Evolutionary conservation across 2,888 invertebrate genomes (phyloP).

Genomic region (Parnassius orleans): DNA sequence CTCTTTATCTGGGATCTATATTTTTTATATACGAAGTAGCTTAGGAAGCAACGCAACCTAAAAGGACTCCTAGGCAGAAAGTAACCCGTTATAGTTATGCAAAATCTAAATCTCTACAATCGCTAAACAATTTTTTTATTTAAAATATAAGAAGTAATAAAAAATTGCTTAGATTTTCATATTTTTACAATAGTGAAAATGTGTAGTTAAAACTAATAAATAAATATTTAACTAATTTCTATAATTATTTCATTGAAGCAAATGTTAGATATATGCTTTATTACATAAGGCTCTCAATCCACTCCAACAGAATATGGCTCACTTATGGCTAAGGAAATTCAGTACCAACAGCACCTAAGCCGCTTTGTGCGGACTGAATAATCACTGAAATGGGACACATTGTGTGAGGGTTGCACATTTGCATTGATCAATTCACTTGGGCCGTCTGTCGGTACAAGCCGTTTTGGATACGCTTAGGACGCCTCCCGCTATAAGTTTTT

Average conservation of each 20-base stretch:
- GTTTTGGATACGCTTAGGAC: conserved; percentile 38
- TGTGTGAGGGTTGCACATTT: conserved; percentile 39
- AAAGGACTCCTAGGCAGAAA: too few relatives aligned
- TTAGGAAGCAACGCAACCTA: too few relatives aligned
- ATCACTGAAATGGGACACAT: conserved; percentile 49
- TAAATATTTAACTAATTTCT: too few relatives aligned
- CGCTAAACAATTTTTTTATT: too few relatives aligned
- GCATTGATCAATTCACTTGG: conserved; percentile 43
- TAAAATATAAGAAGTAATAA: too few relatives aligned
- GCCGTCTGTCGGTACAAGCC: conserved; percentile 33
- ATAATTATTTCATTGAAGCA: not conserved
- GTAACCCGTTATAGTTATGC: too few relatives aligned
- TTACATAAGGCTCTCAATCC: conserved; percentile 30
- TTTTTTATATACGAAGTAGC: too few relatives aligned
- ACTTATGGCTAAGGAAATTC: conserved; percentile 38
- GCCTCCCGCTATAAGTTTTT: conserved; percentile 25
- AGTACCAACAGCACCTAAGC: conserved; percentile 44
- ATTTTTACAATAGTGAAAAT: too few relatives aligned
- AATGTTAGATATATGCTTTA: conserved; percentile 16
- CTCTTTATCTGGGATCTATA: too few relatives aligned
- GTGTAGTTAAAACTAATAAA: too few relatives aligned
- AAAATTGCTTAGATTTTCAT: too few relatives aligned
- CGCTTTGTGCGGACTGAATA: conserved; percentile 58
- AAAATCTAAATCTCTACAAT: too few relatives aligned
- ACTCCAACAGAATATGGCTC: conserved; percentile 35